Evolutionary conservation across 2,888 invertebrate species (phyloP).

Genomic region (Himalopsyche kuldschensis): DNA sequence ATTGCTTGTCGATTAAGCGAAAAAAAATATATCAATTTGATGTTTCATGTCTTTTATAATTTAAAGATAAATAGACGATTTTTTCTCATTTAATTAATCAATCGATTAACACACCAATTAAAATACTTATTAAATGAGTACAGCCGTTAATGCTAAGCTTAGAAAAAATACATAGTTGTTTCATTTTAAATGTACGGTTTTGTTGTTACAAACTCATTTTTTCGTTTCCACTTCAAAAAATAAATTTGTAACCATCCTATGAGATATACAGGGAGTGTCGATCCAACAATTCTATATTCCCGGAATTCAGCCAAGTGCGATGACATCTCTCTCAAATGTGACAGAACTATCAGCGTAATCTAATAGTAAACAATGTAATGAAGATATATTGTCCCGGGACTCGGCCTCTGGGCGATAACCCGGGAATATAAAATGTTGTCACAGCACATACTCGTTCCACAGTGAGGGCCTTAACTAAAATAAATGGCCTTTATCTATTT

Average conservation of each 20-base stretch:
- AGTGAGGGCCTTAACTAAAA: conserved; percentile 29
- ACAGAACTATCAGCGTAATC: conserved; percentile 32
- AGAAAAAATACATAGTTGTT: too few species aligned
- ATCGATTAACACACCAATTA: too few species aligned
- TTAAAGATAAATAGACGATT: too few species aligned
- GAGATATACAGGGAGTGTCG: neutral
- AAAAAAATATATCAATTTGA: too few species aligned
- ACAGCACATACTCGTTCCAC: conserved; percentile 14
- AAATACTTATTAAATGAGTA: too few species aligned
- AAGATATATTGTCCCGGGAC: conserved; percentile 31
- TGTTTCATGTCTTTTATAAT: too few species aligned
- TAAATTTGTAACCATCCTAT: neutral
- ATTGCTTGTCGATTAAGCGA: too few species aligned
- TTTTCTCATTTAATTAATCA: too few species aligned
- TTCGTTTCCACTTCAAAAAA: too few species aligned
- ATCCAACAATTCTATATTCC: neutral
- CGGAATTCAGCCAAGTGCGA: neutral
- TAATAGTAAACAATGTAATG: conserved; percentile 37
- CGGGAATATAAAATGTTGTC: conserved; percentile 34
- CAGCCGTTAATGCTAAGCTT: too few species aligned
- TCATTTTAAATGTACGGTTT: too few species aligned
- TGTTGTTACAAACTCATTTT: too few species aligned
- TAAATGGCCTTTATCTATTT: conserved; percentile 37
- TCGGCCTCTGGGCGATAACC: conserved; percentile 18
- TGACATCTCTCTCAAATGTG: conserved; percentile 24